A percentile compares a stretch with the other conserved stretches of the same genome.
Evolutionary conservation across 30 jellyfish, hydroid and myxozoan genomes (phyloP).

Genomic region (Chrysaora quinquecirrha): DNA sequence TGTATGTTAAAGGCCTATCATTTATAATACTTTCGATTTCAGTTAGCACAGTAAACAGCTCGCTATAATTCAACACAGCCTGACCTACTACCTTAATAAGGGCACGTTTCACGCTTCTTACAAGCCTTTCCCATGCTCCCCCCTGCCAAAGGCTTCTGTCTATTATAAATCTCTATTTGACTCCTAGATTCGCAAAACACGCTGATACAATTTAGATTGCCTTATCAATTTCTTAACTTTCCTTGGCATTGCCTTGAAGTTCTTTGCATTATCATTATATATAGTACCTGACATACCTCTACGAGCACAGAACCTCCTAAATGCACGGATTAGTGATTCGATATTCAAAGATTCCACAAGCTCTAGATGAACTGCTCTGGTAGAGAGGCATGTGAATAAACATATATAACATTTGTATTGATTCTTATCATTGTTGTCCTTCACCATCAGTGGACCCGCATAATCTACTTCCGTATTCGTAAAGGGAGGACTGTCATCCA

Average conservation of each 20-base stretch:
- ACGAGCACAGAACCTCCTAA: conserved; percentile 31
- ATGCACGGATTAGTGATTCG: conserved; percentile 25
- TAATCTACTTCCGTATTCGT: conserved; percentile 44
- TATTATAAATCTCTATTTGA: conserved; percentile 19
- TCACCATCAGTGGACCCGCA: conserved; percentile 32
- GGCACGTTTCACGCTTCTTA: conserved; percentile 22
- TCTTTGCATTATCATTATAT: conserved; percentile 43
- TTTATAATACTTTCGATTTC: conserved; percentile 27
- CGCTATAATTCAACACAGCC: background rate
- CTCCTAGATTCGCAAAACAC: background rate
- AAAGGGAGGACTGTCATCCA: too few relatives aligned
- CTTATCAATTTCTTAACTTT: conserved; percentile 9
- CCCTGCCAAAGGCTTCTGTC: conserved; percentile 41
- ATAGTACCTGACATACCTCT: conserved; percentile 39
- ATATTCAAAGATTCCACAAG: conserved; percentile 11
- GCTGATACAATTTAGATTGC: background rate
- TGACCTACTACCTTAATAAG: conserved; percentile 17
- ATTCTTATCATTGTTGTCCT: background rate
- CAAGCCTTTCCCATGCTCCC: conserved; percentile 48
- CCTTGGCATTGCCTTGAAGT: conserved; percentile 33
- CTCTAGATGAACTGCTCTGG: conserved; percentile 58
- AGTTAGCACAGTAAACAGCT: conserved; percentile 14
- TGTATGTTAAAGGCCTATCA: conserved; percentile 7
- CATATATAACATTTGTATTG: conserved; percentile 33
- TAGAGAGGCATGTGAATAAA: conserved; percentile 46